These are phyloP conservation scores for Crenuchus spilurus DNA, from an alignment of 2,797 vertebrate species.

Conservation along the genomic window DNA sequence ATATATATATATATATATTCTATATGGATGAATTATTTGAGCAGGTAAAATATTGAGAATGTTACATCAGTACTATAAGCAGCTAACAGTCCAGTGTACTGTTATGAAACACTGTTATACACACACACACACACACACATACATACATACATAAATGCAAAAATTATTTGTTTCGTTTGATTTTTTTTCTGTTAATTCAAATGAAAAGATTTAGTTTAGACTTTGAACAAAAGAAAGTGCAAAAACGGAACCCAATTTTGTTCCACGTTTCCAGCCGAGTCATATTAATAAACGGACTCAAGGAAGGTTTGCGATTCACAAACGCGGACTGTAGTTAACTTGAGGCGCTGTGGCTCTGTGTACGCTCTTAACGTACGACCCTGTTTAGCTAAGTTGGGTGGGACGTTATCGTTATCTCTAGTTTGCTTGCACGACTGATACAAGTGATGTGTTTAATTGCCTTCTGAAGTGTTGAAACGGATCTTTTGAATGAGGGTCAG, in stretches of 20 bases:
- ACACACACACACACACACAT: no score
- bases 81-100: no score
- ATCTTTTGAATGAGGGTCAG: neutral
- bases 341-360: accelerated
- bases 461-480: neutral
- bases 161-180: no score
- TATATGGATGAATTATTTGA: no score
- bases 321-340: neutral
- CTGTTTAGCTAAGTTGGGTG: neutral
- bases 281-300: conserved; percentile 18
- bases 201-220: neutral
- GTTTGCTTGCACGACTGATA: conserved; percentile 19
- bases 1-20: neutral
- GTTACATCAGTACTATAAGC: no score
- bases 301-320: conserved; percentile 37
- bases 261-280: conserved; percentile 10
- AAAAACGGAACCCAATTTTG: conserved; percentile 30
- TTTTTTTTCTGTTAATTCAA: neutral
- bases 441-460: conserved; percentile 17
- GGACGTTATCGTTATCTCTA: conserved; percentile 14
- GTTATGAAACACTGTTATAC: no score
- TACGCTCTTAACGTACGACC: conserved; percentile 11
- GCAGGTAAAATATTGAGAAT: no score
- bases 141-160: no score
- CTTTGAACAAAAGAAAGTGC: neutral